Conservation (phyloP, 2,113 vertebrate genomes). For the Psephotus haematonotus region DNA sequence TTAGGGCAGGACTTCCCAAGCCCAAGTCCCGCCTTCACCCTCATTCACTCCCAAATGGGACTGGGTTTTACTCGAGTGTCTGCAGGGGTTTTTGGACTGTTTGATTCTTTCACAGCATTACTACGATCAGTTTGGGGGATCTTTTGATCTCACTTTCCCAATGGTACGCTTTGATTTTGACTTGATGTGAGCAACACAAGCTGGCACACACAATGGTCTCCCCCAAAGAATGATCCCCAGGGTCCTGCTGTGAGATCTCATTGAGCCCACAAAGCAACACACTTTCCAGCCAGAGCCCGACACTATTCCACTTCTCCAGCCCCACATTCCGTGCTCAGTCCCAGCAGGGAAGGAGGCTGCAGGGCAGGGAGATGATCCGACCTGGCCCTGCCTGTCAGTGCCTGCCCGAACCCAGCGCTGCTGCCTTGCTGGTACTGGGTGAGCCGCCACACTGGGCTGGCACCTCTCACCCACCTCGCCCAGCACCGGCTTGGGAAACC, state of each 20-base stretch:
- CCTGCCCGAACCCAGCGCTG: neutral
- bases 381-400: neutral
- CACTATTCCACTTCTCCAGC: neutral
- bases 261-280: fast-evolving
- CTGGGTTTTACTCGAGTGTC: fast-evolving
- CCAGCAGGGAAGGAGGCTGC: neutral
- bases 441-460: fast-evolving
- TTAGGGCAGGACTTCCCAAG: conserved; percentile 10
- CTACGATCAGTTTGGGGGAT: neutral
- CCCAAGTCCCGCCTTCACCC: conserved; percentile 5
- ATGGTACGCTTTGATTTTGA: fast-evolving
- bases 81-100: neutral
- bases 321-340: neutral
- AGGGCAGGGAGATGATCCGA: neutral
- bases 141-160: neutral
- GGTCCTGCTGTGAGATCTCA: fast-evolving
- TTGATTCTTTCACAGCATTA: neutral
- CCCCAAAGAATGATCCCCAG: neutral
- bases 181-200: fast-evolving
- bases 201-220: fast-evolving
- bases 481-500: neutral
- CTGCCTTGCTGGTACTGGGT: fast-evolving
- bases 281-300: neutral
- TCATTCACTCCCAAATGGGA: neutral
- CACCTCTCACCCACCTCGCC: neutral